These are phyloP conservation scores for Hirtodrosophila duncani DNA, from an alignment of 2,888 invertebrate species.

Conservation along the genomic window DNA sequence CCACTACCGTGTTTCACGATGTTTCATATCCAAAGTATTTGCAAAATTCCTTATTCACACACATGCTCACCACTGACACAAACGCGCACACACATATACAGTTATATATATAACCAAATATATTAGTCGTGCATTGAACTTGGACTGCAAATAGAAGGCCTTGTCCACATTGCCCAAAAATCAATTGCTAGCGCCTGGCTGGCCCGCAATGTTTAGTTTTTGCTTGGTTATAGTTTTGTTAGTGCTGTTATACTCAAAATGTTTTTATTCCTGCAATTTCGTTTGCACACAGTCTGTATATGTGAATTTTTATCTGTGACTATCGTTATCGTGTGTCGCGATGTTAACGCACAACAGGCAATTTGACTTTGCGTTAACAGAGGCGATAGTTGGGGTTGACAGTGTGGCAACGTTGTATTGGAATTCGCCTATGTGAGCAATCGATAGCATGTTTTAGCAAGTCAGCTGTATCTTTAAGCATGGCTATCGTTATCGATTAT, in stretches of 20 bases:
- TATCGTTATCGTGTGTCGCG: too few relatives aligned
- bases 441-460: too few relatives aligned
- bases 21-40: slow-evolving; percentile 32
- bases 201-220: too few relatives aligned
- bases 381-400: too few relatives aligned
- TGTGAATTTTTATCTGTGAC: slow-evolving; percentile 56
- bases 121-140: slow-evolving; percentile 70
- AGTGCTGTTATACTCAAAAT: too few relatives aligned
- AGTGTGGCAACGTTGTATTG: too few relatives aligned
- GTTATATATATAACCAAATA: slow-evolving; percentile 62
- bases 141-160: slow-evolving; percentile 54
- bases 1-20: slow-evolving; percentile 33
- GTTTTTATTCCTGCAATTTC: slow-evolving; percentile 30
- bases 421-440: too few relatives aligned
- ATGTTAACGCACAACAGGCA: too few relatives aligned
- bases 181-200: not conserved
- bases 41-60: slow-evolving; percentile 23
- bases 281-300: slow-evolving; percentile 48
- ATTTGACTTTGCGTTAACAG: too few relatives aligned
- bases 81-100: slow-evolving; percentile 17
- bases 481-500: too few relatives aligned
- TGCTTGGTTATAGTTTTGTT: too few relatives aligned
- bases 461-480: too few relatives aligned
- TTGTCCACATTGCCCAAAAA: slow-evolving; percentile 7
- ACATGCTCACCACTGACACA: slow-evolving; percentile 20